Percentiles rank a stretch among this genome's conserved stretches.
Conservation (phyloP, 2,113 vertebrate species). For the Vulpes lagopus region DNA sequence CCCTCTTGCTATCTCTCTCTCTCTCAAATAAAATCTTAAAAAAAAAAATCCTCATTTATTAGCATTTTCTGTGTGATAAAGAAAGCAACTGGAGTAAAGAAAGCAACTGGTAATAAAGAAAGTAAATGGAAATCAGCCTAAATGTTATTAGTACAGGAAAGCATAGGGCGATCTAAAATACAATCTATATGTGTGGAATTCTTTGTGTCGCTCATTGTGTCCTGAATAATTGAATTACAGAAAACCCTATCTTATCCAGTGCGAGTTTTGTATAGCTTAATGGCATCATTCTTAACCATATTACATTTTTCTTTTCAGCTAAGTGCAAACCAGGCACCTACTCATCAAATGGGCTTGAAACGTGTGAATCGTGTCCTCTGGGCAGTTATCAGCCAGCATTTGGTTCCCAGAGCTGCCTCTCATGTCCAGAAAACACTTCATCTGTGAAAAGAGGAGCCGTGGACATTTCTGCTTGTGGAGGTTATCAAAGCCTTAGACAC, state of each 20-base stretch:
- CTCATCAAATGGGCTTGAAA: slow-evolving; percentile 96
- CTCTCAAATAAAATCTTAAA: too few relatives aligned
- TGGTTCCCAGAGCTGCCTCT: slow-evolving; percentile 91
- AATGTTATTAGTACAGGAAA: neutral
- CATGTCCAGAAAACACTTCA: slow-evolving; percentile 92
- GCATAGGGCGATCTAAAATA: neutral
- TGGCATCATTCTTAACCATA: neutral
- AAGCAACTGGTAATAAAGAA: neutral
- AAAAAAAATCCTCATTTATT: neutral
- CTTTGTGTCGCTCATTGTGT: neutral
- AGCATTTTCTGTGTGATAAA: neutral
- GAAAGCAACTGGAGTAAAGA: too few relatives aligned
- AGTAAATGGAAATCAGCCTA: neutral
- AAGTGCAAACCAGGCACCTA: slow-evolving; percentile 97
- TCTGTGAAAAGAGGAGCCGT: slow-evolving; percentile 96
- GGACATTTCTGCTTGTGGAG: slow-evolving; percentile 94
- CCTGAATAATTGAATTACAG: neutral
- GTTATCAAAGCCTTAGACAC: slow-evolving; percentile 85
- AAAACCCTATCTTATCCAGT: neutral
- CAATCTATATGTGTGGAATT: neutral
- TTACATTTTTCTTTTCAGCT: slow-evolving; percentile 87
- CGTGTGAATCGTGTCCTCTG: slow-evolving; percentile 96
- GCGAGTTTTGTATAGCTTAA: neutral
- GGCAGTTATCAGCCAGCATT: slow-evolving; percentile 93
- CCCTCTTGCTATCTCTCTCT: too few relatives aligned